These are phyloP conservation scores for Eptesicus fuscus DNA, from an alignment of 2,113 vertebrate genomes.

Conservation along the genomic window DNA sequence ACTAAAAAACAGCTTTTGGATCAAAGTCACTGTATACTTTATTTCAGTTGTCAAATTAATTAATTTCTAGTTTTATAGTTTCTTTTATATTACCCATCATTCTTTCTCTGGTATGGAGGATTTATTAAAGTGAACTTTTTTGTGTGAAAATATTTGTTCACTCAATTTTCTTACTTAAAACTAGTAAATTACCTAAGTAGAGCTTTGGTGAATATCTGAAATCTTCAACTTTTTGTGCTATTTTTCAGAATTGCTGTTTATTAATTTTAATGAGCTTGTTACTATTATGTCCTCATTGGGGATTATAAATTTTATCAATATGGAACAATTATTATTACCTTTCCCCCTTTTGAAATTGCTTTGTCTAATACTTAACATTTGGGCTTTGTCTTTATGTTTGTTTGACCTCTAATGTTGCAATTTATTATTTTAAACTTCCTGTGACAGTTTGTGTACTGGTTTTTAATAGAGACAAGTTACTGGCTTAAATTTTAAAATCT, in stretches of 20 bases:
- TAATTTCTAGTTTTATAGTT: conserved; percentile 28
- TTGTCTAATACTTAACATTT: conserved; percentile 6
- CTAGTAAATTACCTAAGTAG: background rate
- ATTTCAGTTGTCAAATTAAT: conserved; percentile 34
- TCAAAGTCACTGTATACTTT: background rate
- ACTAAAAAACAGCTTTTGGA: background rate
- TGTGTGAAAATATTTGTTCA: background rate
- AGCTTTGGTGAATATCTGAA: background rate
- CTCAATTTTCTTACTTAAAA: conserved; percentile 23
- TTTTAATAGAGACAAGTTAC: background rate
- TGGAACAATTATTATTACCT: background rate
- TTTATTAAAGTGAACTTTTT: background rate
- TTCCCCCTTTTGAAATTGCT: background rate
- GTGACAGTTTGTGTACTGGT: background rate
- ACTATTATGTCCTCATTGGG: background rate
- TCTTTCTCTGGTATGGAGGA: background rate
- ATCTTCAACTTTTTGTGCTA: background rate
- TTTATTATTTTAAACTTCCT: conserved; percentile 48
- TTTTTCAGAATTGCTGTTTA: conserved; percentile 9
- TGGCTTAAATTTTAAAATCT: conserved; percentile 39
- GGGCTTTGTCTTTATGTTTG: background rate
- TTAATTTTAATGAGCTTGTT: background rate
- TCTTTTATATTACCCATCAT: background rate
- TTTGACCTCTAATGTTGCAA: background rate
- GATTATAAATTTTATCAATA: background rate